These are phyloP conservation scores for Phoebastria nigripes DNA, from an alignment of 2,797 vertebrate species.

Conservation along the genomic window DNA sequence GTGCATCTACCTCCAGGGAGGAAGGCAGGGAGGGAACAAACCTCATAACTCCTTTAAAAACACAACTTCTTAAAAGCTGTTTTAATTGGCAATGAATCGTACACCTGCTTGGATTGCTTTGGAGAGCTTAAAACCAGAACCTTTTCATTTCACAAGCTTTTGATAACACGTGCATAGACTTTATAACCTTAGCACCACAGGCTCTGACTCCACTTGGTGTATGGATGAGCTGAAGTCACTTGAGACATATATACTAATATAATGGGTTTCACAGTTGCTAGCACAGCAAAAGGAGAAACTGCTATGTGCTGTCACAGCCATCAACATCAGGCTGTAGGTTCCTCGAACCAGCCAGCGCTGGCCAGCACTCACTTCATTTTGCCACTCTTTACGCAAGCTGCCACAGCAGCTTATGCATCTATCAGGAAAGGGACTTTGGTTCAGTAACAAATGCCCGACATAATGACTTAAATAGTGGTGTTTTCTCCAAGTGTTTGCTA, in stretches of 20 bases:
- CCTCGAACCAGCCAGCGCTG: rapidly evolving
- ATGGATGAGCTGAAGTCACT: not conserved
- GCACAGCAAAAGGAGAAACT: not conserved
- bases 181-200: not conserved
- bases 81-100: not conserved
- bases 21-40: not conserved
- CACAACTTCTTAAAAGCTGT: not conserved
- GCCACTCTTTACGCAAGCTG: not conserved
- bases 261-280: not conserved
- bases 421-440: not conserved
- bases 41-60: not conserved
- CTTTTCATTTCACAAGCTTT: not conserved
- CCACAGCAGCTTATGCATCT: not conserved
- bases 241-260: rapidly evolving
- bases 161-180: rapidly evolving
- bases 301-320: rapidly evolving
- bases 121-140: not conserved
- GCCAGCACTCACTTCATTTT: not conserved
- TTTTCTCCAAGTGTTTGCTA: not conserved
- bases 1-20: not conserved
- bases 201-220: not conserved
- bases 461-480: rapidly evolving
- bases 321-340: not conserved
- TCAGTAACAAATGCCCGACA: rapidly evolving
- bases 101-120: not conserved